Conservation (phyloP, 2,888 invertebrate genomes). For the Alloscopus bannaensis region DNA sequence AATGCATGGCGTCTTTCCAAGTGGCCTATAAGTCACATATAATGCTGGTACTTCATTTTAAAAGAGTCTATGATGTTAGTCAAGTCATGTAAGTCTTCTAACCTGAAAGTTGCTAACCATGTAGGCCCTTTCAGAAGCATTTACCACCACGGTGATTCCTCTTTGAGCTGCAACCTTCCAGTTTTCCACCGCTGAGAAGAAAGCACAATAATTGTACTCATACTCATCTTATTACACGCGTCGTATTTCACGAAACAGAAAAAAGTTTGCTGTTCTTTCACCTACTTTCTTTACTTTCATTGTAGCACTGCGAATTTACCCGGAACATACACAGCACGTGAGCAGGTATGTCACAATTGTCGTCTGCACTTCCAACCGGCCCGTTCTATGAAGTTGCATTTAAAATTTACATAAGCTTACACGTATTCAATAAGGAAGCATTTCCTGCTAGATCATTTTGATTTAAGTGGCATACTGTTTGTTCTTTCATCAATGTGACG, state of each 20-base stretch:
- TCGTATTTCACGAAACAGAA: neutral
- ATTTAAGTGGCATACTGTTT: neutral
- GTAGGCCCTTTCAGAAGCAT: neutral
- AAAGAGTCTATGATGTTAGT: too few species aligned
- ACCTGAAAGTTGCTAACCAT: conserved; percentile 41
- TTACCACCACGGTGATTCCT: neutral
- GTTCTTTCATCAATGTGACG: neutral
- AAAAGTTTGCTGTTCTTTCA: neutral
- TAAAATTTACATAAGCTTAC: conserved; percentile 1
- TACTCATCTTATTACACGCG: neutral
- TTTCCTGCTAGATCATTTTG: neutral
- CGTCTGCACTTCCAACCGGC: conserved; percentile 24
- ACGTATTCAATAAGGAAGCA: neutral
- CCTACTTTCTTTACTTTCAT: conserved; percentile 30
- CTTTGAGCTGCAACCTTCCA: neutral
- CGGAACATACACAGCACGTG: conserved; percentile 25
- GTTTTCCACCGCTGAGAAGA: neutral
- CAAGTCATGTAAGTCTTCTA: too few species aligned
- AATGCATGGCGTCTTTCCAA: conserved; percentile 23
- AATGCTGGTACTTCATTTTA: too few species aligned
- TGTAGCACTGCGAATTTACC: conserved; percentile 1
- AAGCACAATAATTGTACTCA: neutral
- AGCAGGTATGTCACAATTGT: neutral
- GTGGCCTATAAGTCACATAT: neutral
- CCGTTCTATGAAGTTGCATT: conserved; percentile 9